These are phyloP conservation scores for Saturnia pavonia DNA, from an alignment of 2,888 invertebrate genomes.

Conservation along the genomic window DNA sequence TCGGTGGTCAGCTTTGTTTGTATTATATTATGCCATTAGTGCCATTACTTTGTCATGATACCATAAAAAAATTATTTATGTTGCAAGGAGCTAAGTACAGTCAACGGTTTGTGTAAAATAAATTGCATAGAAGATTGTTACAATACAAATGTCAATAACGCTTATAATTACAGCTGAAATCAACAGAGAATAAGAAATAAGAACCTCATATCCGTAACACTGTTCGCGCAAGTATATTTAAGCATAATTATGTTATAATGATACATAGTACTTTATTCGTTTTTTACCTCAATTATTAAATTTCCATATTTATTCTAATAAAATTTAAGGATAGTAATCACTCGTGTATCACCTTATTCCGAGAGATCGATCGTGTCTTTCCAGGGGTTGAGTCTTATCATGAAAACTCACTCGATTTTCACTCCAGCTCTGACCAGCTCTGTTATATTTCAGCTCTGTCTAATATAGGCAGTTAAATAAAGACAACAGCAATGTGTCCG, in stretches of 20 bases:
- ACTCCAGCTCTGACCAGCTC: no score
- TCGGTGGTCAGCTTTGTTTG: no score
- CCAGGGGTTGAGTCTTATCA: slow-evolving; percentile 13
- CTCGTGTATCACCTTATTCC: slow-evolving; percentile 4
- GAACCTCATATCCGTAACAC: not conserved
- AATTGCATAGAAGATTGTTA: no score
- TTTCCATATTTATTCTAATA: not conserved
- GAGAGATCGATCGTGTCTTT: slow-evolving; percentile 12
- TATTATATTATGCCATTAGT: no score
- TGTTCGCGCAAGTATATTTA: not conserved
- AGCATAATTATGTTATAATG: not conserved
- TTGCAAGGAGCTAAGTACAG: no score
- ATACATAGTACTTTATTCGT: not conserved
- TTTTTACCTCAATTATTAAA: not conserved
- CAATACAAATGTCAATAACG: no score
- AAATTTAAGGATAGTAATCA: not conserved
- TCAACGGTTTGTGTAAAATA: no score
- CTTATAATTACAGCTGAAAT: no score
- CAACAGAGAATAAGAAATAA: not conserved
- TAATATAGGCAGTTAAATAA: not conserved
- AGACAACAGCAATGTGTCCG: not conserved
- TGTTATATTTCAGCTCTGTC: not conserved
- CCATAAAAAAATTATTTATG: no score
- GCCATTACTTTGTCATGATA: no score
- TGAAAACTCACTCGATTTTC: slow-evolving; percentile 16